Base-by-base conservation (phyloP, 2,888 invertebrate species). In the Eledona agricola region DNA sequence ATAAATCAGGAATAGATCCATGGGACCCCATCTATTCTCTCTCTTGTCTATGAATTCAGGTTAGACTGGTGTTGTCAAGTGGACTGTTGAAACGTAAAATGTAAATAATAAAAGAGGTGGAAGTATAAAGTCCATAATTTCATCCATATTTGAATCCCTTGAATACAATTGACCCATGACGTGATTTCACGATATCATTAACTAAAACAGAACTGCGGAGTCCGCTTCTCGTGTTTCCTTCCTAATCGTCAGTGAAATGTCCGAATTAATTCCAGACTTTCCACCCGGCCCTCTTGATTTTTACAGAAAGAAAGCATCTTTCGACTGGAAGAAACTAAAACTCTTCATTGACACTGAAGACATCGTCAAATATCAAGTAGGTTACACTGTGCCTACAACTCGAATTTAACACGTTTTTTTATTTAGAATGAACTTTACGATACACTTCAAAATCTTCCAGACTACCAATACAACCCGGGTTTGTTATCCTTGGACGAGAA, bases 251-350 rank as follows among this genome's bases (percentile, higher is more conserved):
- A 7, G 9, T n/a, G 28, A 16, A 25, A 70, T 82, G 42, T 74
- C 75, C 54, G 63, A 73, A 2, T 77, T 79, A 40, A 78, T 85
- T 55, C 80, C 81, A 2, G 83, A 83, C 63, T 81, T 87, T 54
- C 83, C 84, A 7, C 73, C 75, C 13, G 88, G 89, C 2, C 85
- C 84, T 7, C 72, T 89, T 51, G 83, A 86, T 63, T 69, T 63
- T 2, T 88, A 86, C 65, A 79, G 89, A 37, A 80, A 81, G 58
- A 80, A 79, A 58, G 83, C 87, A 0, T 78, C 83, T 0, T 89
- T 89, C 65, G 84, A 87, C 62, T 86, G 88, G 83, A 84, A 86
- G 31, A 83, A 83, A 49, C 62, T 84, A 67, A 80, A 77, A 68
- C 51, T 82, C 2, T 70, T 80, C 40, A 59, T 83, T 13, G 81